Base-by-base conservation (phyloP, 2,113 vertebrate species). In the Rattus rattus region DNA sequence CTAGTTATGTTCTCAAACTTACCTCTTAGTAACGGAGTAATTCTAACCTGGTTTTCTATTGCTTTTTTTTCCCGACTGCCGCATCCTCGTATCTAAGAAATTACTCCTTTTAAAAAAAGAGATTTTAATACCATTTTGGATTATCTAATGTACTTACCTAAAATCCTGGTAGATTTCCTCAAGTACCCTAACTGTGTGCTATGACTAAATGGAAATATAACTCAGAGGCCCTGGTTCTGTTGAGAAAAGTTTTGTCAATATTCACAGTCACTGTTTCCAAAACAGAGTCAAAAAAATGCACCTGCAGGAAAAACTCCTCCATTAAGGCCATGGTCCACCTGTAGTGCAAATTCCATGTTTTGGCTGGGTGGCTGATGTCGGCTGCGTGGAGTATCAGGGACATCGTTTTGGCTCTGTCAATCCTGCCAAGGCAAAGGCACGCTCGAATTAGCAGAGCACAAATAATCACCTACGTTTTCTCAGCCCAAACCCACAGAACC, bases 221-320 rank as follows among this genome's bases (percentile, higher is more conserved):
- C 13, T 89, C 77, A 84, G n/a, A 65, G 87, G 28, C 36, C 39
- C 28, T 88, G 63, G 10, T 88, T 97, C 22, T 54, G n/a, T 33
- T 30, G 47, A 91, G 43, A 28, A 63, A 65, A n/a, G 22, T 13
- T 56, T 30, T 10, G 4, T 76, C 47, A 47, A 56, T 26, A 91
- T 12, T 2, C 20, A 30, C 1, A 90, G 70, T 86, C 17, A 67
- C 65, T 49, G 19, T 88, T 96, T 73, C 36, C 7, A 56, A 43
- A 93, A 75, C 49, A 95, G 93, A 96, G 93, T 93, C 52, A 97
- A 98, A 97, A 69, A 69, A 96, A 92, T 73, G 96, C 96, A 99
- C 99, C 99, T 99, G 99, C 98, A 98, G 98, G 98, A 99, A 99
- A 97, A 99, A 99, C 98, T 99, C 99, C 98, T 99, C 99, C 98